Base-by-base conservation (phyloP, 2,113 vertebrate genomes). In the Corythornis cristatus region DNA sequence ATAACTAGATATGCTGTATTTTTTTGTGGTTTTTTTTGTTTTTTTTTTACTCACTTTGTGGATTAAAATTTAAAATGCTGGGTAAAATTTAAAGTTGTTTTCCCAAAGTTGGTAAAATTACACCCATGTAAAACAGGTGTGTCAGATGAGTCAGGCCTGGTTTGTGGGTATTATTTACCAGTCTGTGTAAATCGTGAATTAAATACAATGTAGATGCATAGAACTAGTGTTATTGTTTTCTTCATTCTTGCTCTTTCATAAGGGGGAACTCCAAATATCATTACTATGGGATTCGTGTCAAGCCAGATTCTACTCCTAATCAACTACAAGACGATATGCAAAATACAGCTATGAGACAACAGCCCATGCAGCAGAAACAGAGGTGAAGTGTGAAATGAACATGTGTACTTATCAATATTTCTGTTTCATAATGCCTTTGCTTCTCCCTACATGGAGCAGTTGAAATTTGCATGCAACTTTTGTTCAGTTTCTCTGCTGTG, bases 211-310 rank as follows among this genome's bases (percentile, higher is more conserved):
- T 43, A 35, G 35, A 40, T 74, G 19, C 5, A 17, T 74, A 78
- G 86, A 78, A 48, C 8, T 29, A 40, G 46, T 43, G 9, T 71
- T 85, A 50, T 42, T 96, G n/a, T 89, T 48, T 58, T 92, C 91
- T 86, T 83, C 88, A 95, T 48, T 95, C 43, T 93, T 96, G 8
- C 65, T 91, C 8, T 96, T 96, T 93, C 50, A 22, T 90, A 62
- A 98, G 98, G 94, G 98, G 98, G 64, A 98, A 98, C 93, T 98
- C 98, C 72, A 98, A 98, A 89, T 98, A 98, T 66, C 98, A 98
- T 96, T 98, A 98, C 37, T 98, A 98, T 88, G 98, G 98, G 75
- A 98, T 98, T 97, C 98, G 98, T 86, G 98, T 98, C 92, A 98
- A 98, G 95, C 98, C 98, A 97, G 98, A 98, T 61, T 98, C 98